phyloP scores from a whole-genome alignment of 2,888 invertebrate genomes.

The Epirrhoe tristata region DNA sequence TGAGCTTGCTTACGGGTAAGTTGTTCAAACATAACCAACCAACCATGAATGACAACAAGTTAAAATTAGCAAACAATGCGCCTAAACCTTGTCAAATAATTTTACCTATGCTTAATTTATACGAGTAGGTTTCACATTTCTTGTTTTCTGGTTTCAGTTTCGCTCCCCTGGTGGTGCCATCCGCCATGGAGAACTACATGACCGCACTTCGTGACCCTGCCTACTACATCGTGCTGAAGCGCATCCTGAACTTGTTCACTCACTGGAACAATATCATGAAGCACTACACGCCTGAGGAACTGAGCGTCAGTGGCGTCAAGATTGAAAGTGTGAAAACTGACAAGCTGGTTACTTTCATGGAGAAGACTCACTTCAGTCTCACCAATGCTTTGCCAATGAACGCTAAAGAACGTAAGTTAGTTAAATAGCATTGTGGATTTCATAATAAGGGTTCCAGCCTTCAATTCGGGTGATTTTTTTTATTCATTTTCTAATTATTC shows the following conservation, averaged over 20 bases:
- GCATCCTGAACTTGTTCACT: slow-evolving; percentile 84
- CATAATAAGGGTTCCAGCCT: too few relatives aligned
- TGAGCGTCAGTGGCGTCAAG: slow-evolving; percentile 86
- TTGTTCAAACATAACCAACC: slow-evolving; percentile 16
- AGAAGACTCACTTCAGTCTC: slow-evolving; percentile 87
- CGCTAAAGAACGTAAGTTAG: slow-evolving; percentile 29
- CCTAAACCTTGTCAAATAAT: neutral
- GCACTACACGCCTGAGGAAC: slow-evolving; percentile 86
- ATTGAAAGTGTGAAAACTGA: slow-evolving; percentile 88
- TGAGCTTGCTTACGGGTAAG: slow-evolving; percentile 57
- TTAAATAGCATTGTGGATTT: neutral
- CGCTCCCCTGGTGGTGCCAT: slow-evolving; percentile 81
- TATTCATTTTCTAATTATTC: neutral
- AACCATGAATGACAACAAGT: neutral
- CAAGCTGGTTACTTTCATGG: slow-evolving; percentile 89
- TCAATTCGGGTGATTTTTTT: neutral
- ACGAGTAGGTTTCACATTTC: neutral
- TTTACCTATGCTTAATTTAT: neutral
- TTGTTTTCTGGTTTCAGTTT: slow-evolving; percentile 51
- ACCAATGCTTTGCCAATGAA: slow-evolving; percentile 54
- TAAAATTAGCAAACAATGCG: neutral
- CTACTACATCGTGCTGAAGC: slow-evolving; percentile 88
- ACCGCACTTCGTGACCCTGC: slow-evolving; percentile 89
- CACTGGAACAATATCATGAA: slow-evolving; percentile 86
- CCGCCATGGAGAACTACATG: slow-evolving; percentile 87